Conservation (phyloP, 2,113 vertebrate genomes). For the Nycticebus coucang region DNA sequence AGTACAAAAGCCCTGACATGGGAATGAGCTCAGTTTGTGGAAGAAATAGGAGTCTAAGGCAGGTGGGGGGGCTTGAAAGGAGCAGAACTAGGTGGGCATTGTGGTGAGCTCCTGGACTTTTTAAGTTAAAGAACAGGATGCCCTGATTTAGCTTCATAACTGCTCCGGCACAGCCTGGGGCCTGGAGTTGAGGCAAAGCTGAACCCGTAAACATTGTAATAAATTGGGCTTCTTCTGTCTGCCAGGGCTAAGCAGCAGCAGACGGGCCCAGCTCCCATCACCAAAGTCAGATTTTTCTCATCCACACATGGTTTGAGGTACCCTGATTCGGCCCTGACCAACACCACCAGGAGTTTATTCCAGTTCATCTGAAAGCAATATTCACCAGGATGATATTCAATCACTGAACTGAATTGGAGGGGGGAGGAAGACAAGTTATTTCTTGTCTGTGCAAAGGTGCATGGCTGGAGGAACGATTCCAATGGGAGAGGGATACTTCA, state of each 20-base stretch:
- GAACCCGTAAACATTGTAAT: neutral
- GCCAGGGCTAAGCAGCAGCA: neutral
- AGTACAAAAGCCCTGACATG: neutral
- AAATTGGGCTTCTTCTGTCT: neutral
- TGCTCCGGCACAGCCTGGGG: neutral
- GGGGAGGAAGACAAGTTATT: too few relatives aligned
- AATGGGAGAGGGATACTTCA: rapidly evolving
- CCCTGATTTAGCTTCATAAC: neutral
- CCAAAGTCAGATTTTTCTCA: neutral
- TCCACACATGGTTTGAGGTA: rapidly evolving
- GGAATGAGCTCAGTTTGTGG: too few relatives aligned
- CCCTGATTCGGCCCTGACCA: rapidly evolving
- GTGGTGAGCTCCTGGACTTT: rapidly evolving
- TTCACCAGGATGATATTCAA: neutral
- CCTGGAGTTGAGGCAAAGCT: rapidly evolving
- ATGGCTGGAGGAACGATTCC: neutral
- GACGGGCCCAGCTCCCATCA: neutral
- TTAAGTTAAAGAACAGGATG: neutral
- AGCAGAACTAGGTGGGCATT: neutral
- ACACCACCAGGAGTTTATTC: neutral
- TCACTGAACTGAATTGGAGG: neutral
- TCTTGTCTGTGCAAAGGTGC: neutral
- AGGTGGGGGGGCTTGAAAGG: rapidly evolving
- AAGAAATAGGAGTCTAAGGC: neutral
- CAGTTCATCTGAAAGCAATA: neutral